These are phyloP conservation scores for Cerastis leucographa DNA, from an alignment of 2,888 invertebrate species.

Conservation along the genomic window DNA sequence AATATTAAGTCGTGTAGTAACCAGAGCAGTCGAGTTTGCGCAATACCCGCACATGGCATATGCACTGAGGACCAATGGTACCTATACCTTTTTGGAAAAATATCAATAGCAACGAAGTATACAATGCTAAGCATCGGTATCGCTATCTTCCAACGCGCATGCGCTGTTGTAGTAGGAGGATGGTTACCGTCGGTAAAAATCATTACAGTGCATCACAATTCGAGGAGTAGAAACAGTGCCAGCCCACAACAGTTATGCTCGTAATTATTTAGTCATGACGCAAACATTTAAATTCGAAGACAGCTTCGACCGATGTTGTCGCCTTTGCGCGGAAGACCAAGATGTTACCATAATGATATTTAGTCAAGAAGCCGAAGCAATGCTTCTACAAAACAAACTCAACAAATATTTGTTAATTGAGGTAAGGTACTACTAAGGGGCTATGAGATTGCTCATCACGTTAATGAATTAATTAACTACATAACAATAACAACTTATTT, in stretches of 20 bases:
- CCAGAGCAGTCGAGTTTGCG: constrained; percentile 44
- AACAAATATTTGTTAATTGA: constrained; percentile 92
- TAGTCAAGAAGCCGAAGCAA: constrained; percentile 92
- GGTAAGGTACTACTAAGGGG: constrained; percentile 78
- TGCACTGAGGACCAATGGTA: constrained; percentile 19
- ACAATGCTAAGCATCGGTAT: constrained; percentile 68
- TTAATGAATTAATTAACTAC: background rate
- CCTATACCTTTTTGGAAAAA: constrained; percentile 63
- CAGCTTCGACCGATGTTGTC: constrained; percentile 89
- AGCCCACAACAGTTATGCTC: constrained; percentile 46
- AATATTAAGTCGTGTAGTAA: background rate
- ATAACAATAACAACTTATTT: constrained; percentile 6
- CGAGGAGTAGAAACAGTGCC: constrained; percentile 53
- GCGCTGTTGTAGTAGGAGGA: constrained; percentile 72
- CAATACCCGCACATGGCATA: constrained; percentile 26
- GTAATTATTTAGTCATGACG: constrained; percentile 68
- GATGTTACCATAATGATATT: constrained; percentile 92
- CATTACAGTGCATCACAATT: constrained; percentile 74
- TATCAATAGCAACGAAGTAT: constrained; percentile 80
- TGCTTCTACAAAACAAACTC: constrained; percentile 92
- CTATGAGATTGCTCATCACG: background rate
- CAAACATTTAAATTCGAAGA: constrained; percentile 67
- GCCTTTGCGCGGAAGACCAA: constrained; percentile 92
- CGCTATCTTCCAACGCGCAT: constrained; percentile 77
- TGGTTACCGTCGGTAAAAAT: constrained; percentile 76